phyloP scores from a whole-genome alignment of 2,888 invertebrate species.

The Amitus sp. region DNA sequence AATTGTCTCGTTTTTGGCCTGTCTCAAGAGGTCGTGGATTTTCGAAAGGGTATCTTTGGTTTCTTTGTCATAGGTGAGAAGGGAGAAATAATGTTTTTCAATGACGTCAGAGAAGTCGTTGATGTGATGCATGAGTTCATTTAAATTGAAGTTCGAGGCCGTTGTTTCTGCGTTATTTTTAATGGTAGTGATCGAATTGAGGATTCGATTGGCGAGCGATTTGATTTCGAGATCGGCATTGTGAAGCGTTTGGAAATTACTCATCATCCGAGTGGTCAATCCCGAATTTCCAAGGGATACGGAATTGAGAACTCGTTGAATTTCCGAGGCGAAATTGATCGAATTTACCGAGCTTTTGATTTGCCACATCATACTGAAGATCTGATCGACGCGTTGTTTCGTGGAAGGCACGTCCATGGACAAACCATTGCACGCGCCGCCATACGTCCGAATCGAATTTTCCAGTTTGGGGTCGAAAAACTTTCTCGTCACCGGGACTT shows the following conservation, averaged over 20 bases:
- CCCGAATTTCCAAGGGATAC: neutral
- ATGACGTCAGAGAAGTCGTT: no score
- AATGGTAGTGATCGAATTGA: no score
- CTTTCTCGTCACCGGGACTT: neutral
- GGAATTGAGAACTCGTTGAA: neutral
- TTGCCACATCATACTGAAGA: neutral
- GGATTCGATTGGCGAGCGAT: no score
- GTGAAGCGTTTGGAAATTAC: neutral
- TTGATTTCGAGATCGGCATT: neutral
- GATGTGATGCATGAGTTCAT: neutral
- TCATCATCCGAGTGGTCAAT: neutral
- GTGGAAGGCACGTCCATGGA: neutral
- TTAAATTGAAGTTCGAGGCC: neutral
- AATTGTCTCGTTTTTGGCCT: neutral
- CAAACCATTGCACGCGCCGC: neutral
- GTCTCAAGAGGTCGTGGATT: neutral
- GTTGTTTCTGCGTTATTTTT: no score
- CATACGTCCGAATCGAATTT: neutral
- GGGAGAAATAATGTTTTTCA: no score
- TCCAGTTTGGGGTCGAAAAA: slow-evolving; percentile 1
- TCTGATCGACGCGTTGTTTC: neutral
- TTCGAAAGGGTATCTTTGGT: neutral
- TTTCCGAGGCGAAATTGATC: neutral
- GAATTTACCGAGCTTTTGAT: neutral
- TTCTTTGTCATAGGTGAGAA: no score